phyloP scores from a whole-genome alignment of 2,888 invertebrate genomes.

The Lysandra coridon region DNA sequence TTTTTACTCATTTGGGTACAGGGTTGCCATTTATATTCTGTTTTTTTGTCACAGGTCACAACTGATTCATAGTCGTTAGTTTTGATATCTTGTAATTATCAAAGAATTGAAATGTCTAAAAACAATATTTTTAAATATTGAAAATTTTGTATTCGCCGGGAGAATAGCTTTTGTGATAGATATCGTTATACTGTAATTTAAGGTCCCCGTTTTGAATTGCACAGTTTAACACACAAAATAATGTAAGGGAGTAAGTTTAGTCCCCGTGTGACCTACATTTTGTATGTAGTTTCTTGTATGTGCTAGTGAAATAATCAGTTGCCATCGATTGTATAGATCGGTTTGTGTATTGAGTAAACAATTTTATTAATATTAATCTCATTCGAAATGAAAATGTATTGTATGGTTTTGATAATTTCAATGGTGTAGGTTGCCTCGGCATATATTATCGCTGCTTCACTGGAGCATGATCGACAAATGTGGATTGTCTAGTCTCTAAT shows the following conservation, averaged over 20 bases:
- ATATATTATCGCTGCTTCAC: conserved; percentile 57
- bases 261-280: conserved; percentile 33
- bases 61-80: conserved; percentile 9
- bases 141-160: conserved; percentile 33
- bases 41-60: not conserved
- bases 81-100: conserved; percentile 12
- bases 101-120: not conserved
- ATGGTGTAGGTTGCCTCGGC: conserved; percentile 57
- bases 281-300: conserved; percentile 54
- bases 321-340: conserved; percentile 68
- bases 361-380: conserved; percentile 25
- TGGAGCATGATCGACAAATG: conserved; percentile 60
- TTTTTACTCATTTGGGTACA: conserved; percentile 30
- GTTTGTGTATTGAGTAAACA: conserved; percentile 43
- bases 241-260: conserved; percentile 40
- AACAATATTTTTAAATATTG: conserved; percentile 9
- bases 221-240: conserved; percentile 42
- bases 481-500: conserved; percentile 77
- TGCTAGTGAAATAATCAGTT: conserved; percentile 64
- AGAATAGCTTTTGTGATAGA: conserved; percentile 67
- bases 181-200: conserved; percentile 61
- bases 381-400: conserved; percentile 42
- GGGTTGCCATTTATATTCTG: conserved; percentile 19
- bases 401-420: conserved; percentile 35
- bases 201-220: conserved; percentile 37